Evolutionary conservation across 2,113 vertebrate genomes (phyloP), one percentile per base, ranked within the genome.

Genomic region (Ameiurus melas): DNA sequence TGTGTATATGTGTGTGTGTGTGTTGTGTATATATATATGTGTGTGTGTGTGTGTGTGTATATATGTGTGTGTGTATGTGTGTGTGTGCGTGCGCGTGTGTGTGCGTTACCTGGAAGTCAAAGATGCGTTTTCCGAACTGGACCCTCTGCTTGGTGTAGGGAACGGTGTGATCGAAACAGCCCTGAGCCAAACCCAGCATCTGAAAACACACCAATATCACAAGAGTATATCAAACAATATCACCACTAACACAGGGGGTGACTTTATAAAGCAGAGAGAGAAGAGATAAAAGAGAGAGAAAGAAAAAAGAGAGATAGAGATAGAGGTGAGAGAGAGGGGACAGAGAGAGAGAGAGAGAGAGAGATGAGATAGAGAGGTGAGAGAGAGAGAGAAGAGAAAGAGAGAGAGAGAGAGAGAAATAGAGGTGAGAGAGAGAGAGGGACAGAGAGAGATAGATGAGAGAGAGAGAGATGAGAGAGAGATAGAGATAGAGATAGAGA

Each of bases 141-240:
- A 95, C 33, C 84, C 98, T 97, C 93, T 99, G 97, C 90, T 96
- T 97, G 73, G 96, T 96, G 91, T 99, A 99, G 8, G 98, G 97
- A 91, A 99, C 86, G 0, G 98, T 95, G 3, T 93, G 93, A 94
- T 99, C 98, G 90, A 99, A 99, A 91, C 98, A 99, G 0, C 98
- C 98, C 90, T 99, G 98, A 36, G 98, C 97, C 93, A 99, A 89
- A 4, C 98, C 98, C 83, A 99, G 88, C 98, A 99, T 99, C 98
- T 99, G 89, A 58, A 86, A 90, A 33, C 25, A 79, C 14, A 71
- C 92, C n/a, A n/a, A n/a, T n/a, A n/a, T n/a, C n/a, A n/a, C n/a
- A n/a, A n/a, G n/a, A n/a, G n/a, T n/a, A n/a, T n/a, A n/a, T n/a
- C n/a, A n/a, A n/a, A n/a, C n/a, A n/a, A 20, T 3, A 70, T n/a